Conservation (phyloP, 2,888 invertebrate genomes). For the Chalcis sispes region DNA sequence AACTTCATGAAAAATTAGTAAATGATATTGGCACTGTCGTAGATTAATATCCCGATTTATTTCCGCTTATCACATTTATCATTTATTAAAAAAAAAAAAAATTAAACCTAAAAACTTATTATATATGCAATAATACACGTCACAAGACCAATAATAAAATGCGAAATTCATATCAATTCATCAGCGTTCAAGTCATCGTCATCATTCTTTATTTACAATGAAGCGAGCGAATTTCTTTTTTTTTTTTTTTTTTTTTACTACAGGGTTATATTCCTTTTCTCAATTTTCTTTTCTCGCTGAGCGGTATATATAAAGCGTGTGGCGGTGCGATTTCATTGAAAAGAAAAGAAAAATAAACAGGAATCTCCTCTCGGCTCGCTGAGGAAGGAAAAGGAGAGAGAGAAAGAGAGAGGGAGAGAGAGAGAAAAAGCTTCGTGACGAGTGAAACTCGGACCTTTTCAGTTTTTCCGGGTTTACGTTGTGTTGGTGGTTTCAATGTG, state of each 20-base stretch:
- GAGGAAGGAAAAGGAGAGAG: neutral
- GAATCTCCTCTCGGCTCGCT: neutral
- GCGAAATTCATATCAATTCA: neutral
- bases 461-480: conserved; percentile 6
- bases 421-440: neutral
- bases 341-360: no score
- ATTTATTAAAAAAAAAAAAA: no score
- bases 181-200: conserved; percentile 10
- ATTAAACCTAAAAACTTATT: no score
- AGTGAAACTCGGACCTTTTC: conserved; percentile 24
- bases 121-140: no score
- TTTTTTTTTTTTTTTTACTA: no score
- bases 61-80: no score
- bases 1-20: no score
- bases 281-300: neutral
- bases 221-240: conserved; percentile 8
- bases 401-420: neutral
- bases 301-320: neutral
- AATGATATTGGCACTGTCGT: no score
- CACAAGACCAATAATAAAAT: neutral
- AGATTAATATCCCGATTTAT: no score
- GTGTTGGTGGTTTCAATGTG: no score
- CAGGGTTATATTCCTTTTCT: conserved; percentile 22
- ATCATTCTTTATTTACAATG: conserved; percentile 21
- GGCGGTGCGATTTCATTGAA: no score